Base-by-base conservation (phyloP, 1,140 invertebrate species). In the Zaprionus ornatus region DNA sequence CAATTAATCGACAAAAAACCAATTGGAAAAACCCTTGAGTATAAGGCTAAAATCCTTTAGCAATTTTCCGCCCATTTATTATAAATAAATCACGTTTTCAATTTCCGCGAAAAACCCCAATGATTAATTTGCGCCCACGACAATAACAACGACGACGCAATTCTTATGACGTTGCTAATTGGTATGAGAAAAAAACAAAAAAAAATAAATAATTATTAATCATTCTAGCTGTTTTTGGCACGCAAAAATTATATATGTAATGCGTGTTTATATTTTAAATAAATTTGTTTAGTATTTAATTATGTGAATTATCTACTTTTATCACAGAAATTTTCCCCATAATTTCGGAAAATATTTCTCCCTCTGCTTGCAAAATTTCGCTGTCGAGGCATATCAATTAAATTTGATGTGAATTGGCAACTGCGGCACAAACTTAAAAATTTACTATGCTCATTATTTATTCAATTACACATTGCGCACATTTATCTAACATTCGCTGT, bases 401-500 rank as follows among this genome's bases (percentile, higher is more conserved):
- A 87, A 74, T 79, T 82, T 86, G 82, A 87, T 73, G 82, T 87
- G 55, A 62, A 67, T 68, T 64, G 54, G 52, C 82, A 82, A 70
- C 67, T 86, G 73, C 60, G 60, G 42, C 42, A 59, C 7, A 59
- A 61, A n/a, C 56, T 42, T 15, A 61, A 72, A 66, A 59, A 50
- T 50, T 52, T 42, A 54, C 56, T 35, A 32, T 19, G 19, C 42
- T 60, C 35, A 61, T 74, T 68, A 68, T 74, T 61, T 55, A 55
- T 68, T 74, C 45, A 74, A 61, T 67, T 74, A 50, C 27, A 57
- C 48, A 29, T 50, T 52, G 66, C 21, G 21, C 50, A 54, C n/a
- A 64, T 32, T 50, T 23, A 50, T 45, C n/a, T 50, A 50, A 23
- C 19, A 50, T 23, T 21, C 7, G 23, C 17, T 65, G 12, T 65